These are phyloP conservation scores for Ophiothrix spiculata DNA, from an alignment of 35 echinoderm and acorn worm species.

Conservation along the genomic window DNA sequence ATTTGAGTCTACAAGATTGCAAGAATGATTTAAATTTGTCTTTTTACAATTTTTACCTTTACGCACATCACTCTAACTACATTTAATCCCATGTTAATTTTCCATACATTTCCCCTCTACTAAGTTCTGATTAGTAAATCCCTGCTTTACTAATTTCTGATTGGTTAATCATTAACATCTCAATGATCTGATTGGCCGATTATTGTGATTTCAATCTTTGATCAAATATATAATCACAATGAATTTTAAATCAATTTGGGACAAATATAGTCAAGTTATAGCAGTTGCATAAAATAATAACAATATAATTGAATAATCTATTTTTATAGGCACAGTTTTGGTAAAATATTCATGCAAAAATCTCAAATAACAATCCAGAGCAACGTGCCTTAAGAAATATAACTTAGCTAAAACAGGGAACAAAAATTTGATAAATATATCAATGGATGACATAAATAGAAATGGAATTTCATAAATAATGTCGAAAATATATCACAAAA, in stretches of 20 bases:
- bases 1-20: no score
- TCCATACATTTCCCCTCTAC: no score
- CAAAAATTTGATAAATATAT: background rate
- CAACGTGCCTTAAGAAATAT: background rate
- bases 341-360: background rate
- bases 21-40: no score
- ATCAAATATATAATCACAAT: background rate
- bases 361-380: background rate
- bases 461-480: background rate
- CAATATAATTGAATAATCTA: background rate
- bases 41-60: no score
- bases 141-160: background rate
- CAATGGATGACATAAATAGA: background rate
- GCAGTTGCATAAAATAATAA: background rate
- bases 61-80: no score
- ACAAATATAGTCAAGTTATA: background rate
- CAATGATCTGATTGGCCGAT: constrained; percentile 6
- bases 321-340: background rate
- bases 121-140: no score
- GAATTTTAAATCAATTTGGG: background rate
- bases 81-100: no score
- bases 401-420: background rate
- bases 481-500: background rate
- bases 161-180: background rate
- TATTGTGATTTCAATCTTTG: background rate